Evolutionary conservation across 2,113 vertebrate genomes (phyloP), one percentile per base, ranked within the genome.

Genomic region (Triplophysa siluroides): DNA sequence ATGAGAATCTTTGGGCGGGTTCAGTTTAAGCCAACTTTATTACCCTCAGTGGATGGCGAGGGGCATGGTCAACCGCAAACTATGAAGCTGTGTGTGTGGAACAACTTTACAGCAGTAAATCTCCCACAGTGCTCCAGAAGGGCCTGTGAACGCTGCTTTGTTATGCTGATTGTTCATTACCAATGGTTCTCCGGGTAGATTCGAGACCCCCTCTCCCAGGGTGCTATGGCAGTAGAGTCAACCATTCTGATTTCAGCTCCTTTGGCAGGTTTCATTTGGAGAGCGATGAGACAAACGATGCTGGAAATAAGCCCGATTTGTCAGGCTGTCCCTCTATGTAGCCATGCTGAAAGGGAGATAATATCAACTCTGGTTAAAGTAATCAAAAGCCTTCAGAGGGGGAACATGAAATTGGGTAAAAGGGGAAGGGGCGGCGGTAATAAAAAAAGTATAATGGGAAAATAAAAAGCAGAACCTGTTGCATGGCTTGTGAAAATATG

Each of bases 261-360:
- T 75, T 78, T 56, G 50, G 38, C 19, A 14, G 8, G 58, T 13
- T 24, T 87, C 78, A 91, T 60, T 92, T 85, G 5, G 58, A 80
- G 73, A 93, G 79, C 54, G 86, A 18, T 0, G 88, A 88, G 84
- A 93, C 85, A 10, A 93, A 93, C 0, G 92, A 91, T 43, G 85
- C 84, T 0, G 91, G 93, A 85, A 94, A 93, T 47, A 90, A 88
- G 19, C 92, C 92, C 64, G 81, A 89, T 85, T 88, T 90, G 68
- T 90, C 80, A n/a, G 92, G 89, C 61, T 93, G 90, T 24, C 87
- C 89, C 85, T 94, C 93, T 68, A 92, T 86, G 84, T 92, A 92
- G 77, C 90, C 90, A 43, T 87, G 88, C 92, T 94, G 88, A 54
- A 76, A 87, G 41, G 79, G 23, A 77, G 76, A 78, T 38, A 38